Evolutionary conservation across 2,113 vertebrate species (phyloP), one percentile per base, ranked within the genome.

Genomic region (Rostratula benghalensis): DNA sequence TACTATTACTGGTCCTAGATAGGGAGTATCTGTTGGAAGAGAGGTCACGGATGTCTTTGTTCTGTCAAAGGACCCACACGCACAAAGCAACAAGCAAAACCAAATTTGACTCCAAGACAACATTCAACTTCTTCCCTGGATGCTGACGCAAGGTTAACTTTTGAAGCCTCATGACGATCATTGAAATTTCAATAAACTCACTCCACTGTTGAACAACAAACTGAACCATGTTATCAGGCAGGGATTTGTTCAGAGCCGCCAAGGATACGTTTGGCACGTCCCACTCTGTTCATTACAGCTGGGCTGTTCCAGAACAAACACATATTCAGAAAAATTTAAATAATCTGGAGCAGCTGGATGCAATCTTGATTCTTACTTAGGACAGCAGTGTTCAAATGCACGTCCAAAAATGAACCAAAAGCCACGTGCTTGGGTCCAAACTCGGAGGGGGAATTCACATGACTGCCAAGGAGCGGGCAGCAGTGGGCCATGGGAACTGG

Each of bases 331-430:
- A 93, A 95, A 80, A 93, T 37, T 81, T 83, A 86, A 93, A 92
- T 81, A 92, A 57, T 89, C 80, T 87, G 86, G 73, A 96, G 70
- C 94, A 96, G 95, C 86, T 96, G 92, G 83, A 94, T 89, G 64
- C 39, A 84, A 94, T 95, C 92, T 90, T 90, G 33, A 56, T 64
- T 90, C 80, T 80, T 69, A 70, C 82, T 96, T 75, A 78, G 71
- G 76, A 81, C 6, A 81, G 56, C 60, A 78, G 60, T 3, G 1
- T 71, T 89, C 23, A 88, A 89, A 95, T 41, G 33, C 39, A 59
- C 17, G 60, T 68, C 77, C 73, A 80, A 92, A 95, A 92, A 51
- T 8, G 37, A 81, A 90, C 14, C 27, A 45, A 88, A 93, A 96
- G 45, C 68, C 2, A 4, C 1, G 4, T 43, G 31, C 81, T 89